Base-by-base conservation (phyloP, 30 jellyfish, hydroid and myxozoan species). In the Morbakka virulenta region DNA sequence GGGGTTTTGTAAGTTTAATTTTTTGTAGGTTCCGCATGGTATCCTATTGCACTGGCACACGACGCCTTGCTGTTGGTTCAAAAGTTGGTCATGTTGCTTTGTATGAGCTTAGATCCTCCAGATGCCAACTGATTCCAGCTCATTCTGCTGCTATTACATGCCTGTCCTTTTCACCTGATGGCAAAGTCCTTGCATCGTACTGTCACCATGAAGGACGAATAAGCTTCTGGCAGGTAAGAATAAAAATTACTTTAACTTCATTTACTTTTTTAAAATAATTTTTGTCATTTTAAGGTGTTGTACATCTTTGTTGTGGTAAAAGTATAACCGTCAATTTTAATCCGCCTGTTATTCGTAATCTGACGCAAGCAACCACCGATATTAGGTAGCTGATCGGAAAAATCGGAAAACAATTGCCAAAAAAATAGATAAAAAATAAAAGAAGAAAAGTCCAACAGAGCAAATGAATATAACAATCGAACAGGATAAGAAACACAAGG, bases 1-100 rank as follows among this genome's bases (percentile, higher is more conserved):
- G n/a, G n/a, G n/a, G n/a, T n/a, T n/a, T n/a, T n/a, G n/a, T n/a
- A n/a, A n/a, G n/a, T n/a, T n/a, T n/a, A n/a, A n/a, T n/a, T 69
- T 28, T 0, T 32, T 32, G 12, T 35, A 91, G 98, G 86, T 91
- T 84, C 76, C 63, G 73, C 53, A 91, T 91, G 98, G 98, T 91
- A 4, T 82, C 98, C 1, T 91, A 91, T 72, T 91, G 98, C 65
- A 73, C 76, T 51, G 48, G 68, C n/a, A 83, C 98, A 3, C 96
- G 96, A 28, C 98, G 98, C 47, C 63, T 94, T 20, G 99, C 97
- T 14, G 96, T 94, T 87, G 99, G 99, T 3, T 86, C 97, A 22
- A 88, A 95, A 2, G n/a, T 80, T 0, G 99, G 99, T 31, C 96
- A 87, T 51, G 82, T 94, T 67, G 99, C 97, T 2, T 77, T 94